A percentile compares a stretch with the other conserved stretches of the same genome.
These are phyloP conservation scores for Drosophila niveifrons DNA, from an alignment of 2,888 invertebrate species.

Conservation along the genomic window DNA sequence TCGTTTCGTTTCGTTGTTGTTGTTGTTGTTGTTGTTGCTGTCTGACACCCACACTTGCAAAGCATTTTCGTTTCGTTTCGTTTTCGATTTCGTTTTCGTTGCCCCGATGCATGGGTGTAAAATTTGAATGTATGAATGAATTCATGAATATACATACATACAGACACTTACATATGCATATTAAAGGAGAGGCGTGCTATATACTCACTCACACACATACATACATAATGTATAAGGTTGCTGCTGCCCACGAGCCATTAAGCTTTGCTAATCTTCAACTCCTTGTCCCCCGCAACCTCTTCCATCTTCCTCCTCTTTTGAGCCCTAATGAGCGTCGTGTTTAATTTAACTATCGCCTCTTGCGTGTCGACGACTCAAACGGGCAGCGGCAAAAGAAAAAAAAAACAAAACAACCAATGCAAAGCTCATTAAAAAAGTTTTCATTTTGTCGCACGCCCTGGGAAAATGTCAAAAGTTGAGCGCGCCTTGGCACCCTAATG, in stretches of 20 bases:
- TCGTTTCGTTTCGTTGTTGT: conserved; percentile 17
- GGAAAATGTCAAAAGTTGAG: conserved; percentile 62
- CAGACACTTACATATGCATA: conserved; percentile 5
- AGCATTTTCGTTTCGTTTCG: conserved; percentile 49
- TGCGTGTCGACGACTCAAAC: conserved; percentile 12
- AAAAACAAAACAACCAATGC: conserved; percentile 4
- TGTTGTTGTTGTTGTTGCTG: conserved; percentile 32
- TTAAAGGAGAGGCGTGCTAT: conserved; percentile 60
- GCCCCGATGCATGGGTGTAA: conserved; percentile 61
- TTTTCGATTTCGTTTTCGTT: conserved; percentile 68
- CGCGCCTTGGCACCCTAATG: conserved; percentile 27
- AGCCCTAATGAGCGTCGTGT: conserved; percentile 57
- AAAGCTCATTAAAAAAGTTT: conserved; percentile 56
- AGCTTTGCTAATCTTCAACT: conserved; percentile 23
- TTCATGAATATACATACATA: conserved; percentile 46
- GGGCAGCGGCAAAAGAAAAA: not conserved
- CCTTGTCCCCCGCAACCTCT: not conserved
- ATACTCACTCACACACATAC: conserved; percentile 8
- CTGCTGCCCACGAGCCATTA: conserved; percentile 47
- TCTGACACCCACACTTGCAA: conserved; percentile 67
- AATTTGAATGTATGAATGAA: conserved; percentile 60
- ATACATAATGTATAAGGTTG: conserved; percentile 13
- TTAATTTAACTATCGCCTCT: conserved; percentile 45
- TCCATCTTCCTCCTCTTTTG: conserved; percentile 2
- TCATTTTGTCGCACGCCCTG: conserved; percentile 42